These are phyloP conservation scores for Amia ocellicauda DNA, from an alignment of 2,113 vertebrate genomes.

Conservation along the genomic window DNA sequence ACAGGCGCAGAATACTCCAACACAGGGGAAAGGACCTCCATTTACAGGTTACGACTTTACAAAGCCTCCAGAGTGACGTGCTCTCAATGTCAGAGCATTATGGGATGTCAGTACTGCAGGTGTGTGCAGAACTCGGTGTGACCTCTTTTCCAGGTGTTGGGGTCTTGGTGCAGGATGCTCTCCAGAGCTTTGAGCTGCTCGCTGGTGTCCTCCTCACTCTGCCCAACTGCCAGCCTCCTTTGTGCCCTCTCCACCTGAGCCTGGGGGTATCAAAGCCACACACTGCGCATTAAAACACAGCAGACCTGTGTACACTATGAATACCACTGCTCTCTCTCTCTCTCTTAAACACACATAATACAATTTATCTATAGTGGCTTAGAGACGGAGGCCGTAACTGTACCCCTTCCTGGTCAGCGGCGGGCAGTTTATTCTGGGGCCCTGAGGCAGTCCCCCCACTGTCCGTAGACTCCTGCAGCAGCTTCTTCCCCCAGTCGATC, in stretches of 20 bases:
- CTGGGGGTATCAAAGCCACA: neutral
- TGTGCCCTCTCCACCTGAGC: constrained; percentile 10
- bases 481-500: constrained; percentile 73
- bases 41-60: no score
- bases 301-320: neutral
- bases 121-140: neutral
- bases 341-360: no score
- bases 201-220: constrained; percentile 51
- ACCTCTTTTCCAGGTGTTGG: constrained; percentile 17
- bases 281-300: neutral
- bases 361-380: no score
- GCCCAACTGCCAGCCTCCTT: constrained; percentile 15
- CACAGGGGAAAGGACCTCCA: constrained; percentile 1
- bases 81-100: no score
- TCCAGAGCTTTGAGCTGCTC: constrained; percentile 70
- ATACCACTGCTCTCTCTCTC: neutral
- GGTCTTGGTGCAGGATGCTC: constrained; percentile 17
- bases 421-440: constrained; percentile 13
- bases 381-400: neutral
- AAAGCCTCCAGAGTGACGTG: no score
- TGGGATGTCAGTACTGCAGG: neutral
- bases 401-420: constrained; percentile 25
- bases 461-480: constrained; percentile 61
- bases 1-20: neutral
- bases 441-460: constrained; percentile 17